Conservation (phyloP, 2,113 vertebrate species). For the Solea senegalensis region DNA sequence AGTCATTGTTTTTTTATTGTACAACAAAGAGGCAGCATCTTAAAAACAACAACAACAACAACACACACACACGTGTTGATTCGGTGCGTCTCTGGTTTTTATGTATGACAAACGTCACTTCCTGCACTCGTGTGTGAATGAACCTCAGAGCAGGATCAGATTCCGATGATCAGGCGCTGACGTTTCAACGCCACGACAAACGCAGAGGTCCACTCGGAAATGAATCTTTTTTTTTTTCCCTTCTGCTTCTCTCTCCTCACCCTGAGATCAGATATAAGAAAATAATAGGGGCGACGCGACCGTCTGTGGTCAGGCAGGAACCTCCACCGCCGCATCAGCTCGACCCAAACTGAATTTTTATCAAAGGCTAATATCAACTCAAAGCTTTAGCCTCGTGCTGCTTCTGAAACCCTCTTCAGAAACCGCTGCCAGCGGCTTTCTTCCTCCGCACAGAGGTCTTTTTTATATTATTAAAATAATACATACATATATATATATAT, state of each 20-base stretch:
- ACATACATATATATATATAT: too few species aligned
- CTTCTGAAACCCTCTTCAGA: conserved; percentile 23
- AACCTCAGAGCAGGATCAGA: too few species aligned
- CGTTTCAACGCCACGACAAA: neutral
- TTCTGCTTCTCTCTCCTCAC: too few species aligned
- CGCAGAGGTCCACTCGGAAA: neutral
- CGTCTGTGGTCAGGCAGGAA: conserved; percentile 50
- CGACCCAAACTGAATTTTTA: conserved; percentile 49
- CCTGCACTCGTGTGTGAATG: too few species aligned
- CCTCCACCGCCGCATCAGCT: conserved; percentile 45
- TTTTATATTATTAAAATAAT: too few species aligned
- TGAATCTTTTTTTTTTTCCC: conserved; percentile 16
- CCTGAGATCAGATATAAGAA: conserved; percentile 44
- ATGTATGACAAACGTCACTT: too few species aligned
- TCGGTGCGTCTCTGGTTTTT: too few species aligned
- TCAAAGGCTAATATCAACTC: conserved; percentile 52
- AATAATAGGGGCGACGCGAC: conserved; percentile 59
- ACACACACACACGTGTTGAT: too few species aligned
- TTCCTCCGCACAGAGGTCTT: conserved; percentile 52
- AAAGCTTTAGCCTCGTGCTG: conserved; percentile 26
- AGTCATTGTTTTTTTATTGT: too few species aligned
- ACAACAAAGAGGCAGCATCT: too few species aligned
- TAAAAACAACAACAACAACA: too few species aligned
- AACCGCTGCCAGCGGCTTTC: conserved; percentile 27
- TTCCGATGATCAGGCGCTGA: neutral